Conservation (phyloP, 1,140 invertebrate species). For the Antheraea pernyi region DNA sequence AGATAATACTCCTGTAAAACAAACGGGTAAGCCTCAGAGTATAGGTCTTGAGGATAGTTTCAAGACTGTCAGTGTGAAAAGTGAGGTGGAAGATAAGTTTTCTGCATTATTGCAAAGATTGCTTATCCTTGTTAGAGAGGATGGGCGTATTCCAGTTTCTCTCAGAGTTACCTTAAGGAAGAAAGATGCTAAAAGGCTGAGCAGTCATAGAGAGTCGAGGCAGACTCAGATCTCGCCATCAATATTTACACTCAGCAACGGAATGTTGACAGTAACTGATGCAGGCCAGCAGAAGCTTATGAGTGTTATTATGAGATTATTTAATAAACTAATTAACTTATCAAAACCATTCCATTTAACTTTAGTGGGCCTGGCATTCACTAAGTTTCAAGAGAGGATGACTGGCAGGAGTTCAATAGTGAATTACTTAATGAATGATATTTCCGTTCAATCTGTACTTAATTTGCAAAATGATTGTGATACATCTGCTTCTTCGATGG, state of each 20-base stretch:
- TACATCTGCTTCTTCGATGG: slow-evolving; percentile 78
- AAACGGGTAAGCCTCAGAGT: slow-evolving; percentile 83
- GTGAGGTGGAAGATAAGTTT: slow-evolving; percentile 86
- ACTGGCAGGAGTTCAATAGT: slow-evolving; percentile 83
- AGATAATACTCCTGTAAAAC: slow-evolving; percentile 85
- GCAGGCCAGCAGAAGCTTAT: slow-evolving; percentile 83
- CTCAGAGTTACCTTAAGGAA: slow-evolving; percentile 87
- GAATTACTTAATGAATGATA: slow-evolving; percentile 85
- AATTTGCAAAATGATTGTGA: slow-evolving; percentile 80
- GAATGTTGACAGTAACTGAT: slow-evolving; percentile 75
- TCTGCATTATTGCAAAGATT: slow-evolving; percentile 83
- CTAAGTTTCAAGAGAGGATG: slow-evolving; percentile 86
- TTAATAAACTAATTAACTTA: slow-evolving; percentile 85
- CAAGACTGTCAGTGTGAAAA: slow-evolving; percentile 83
- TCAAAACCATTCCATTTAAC: slow-evolving; percentile 88
- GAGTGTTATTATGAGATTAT: slow-evolving; percentile 86
- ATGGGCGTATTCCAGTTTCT: slow-evolving; percentile 87
- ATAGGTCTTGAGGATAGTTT: slow-evolving; percentile 89
- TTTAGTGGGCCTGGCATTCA: slow-evolving; percentile 87
- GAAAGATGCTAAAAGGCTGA: slow-evolving; percentile 77
- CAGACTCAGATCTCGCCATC: slow-evolving; percentile 85
- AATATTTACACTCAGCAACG: slow-evolving; percentile 80
- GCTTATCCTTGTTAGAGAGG: slow-evolving; percentile 85
- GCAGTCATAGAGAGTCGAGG: slow-evolving; percentile 85
- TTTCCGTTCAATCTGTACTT: slow-evolving; percentile 86